phyloP scores from a whole-genome alignment of 2,113 vertebrate species.

The Cisticola juncidis region DNA sequence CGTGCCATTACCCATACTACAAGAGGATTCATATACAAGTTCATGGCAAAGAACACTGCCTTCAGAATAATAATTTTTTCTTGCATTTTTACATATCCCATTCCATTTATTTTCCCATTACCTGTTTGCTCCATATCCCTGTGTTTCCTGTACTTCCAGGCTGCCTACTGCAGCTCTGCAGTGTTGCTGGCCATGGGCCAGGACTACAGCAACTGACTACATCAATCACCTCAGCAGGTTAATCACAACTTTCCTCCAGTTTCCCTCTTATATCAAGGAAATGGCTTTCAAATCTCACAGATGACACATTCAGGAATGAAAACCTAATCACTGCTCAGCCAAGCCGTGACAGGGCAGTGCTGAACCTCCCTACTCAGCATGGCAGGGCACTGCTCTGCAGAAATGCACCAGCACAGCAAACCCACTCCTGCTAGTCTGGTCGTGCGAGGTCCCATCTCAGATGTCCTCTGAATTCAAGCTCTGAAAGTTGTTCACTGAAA shows the following conservation, averaged over 20 bases:
- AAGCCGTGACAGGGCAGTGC: fast-evolving
- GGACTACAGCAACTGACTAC: neutral
- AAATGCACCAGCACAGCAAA: neutral
- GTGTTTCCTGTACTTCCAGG: neutral
- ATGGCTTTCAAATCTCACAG: neutral
- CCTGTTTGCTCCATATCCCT: neutral
- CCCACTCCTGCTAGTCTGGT: neutral
- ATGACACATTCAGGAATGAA: neutral
- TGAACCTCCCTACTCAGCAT: neutral
- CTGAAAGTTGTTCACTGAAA: neutral
- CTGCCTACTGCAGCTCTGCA: neutral
- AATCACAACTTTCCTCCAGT: slow-evolving; percentile 15
- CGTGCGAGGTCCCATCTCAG: neutral
- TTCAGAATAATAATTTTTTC: neutral
- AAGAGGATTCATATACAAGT: neutral
- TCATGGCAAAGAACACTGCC: neutral
- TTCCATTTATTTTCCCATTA: neutral
- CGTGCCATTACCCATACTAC: neutral
- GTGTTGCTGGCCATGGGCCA: neutral
- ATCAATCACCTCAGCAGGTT: slow-evolving; percentile 29
- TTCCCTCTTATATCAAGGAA: neutral
- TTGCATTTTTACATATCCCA: neutral
- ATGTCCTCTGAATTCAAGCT: neutral
- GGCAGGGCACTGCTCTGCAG: neutral
- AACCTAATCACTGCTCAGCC: neutral